phyloP scores from a whole-genome alignment of 1,140 invertebrate genomes.

The Sarcophaga bullata region DNA sequence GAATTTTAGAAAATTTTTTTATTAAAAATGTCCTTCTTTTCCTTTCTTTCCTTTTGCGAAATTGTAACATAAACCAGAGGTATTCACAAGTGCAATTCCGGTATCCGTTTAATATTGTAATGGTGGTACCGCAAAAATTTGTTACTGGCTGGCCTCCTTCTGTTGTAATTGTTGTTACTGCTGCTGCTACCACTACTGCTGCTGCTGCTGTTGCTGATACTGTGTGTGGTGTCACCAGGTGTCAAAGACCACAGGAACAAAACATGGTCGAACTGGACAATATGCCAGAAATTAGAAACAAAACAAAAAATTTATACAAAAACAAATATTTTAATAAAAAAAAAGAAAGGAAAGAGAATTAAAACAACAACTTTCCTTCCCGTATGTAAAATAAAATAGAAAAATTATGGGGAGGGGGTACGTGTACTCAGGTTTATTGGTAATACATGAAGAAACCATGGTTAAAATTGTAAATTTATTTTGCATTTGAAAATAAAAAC shows the following conservation, averaged over 20 bases:
- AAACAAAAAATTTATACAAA: slow-evolving; percentile 24
- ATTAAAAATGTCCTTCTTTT: no score
- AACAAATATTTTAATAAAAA: not conserved
- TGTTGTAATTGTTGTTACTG: not conserved
- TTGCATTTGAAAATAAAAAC: slow-evolving; percentile 7
- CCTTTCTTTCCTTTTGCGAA: not conserved
- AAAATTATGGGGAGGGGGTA: no score
- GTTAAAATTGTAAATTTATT: not conserved
- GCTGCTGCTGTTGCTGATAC: no score
- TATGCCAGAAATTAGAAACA: no score
- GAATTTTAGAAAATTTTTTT: no score
- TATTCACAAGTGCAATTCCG: slow-evolving; percentile 35
- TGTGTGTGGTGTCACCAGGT: slow-evolving; percentile 33
- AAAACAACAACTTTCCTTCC: not conserved
- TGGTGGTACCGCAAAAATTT: slow-evolving; percentile 33
- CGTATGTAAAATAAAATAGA: not conserved
- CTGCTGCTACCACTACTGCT: not conserved
- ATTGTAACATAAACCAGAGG: slow-evolving; percentile 16
- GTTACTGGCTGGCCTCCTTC: not conserved
- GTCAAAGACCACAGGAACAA: not conserved
- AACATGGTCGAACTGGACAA: no score
- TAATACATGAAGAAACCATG: no score
- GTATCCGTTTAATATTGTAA: slow-evolving; percentile 34
- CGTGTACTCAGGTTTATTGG: no score
- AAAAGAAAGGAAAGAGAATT: no score